These are phyloP conservation scores for Drosophila ohnishii DNA, from an alignment of 1,140 invertebrate species.

Conservation along the genomic window DNA sequence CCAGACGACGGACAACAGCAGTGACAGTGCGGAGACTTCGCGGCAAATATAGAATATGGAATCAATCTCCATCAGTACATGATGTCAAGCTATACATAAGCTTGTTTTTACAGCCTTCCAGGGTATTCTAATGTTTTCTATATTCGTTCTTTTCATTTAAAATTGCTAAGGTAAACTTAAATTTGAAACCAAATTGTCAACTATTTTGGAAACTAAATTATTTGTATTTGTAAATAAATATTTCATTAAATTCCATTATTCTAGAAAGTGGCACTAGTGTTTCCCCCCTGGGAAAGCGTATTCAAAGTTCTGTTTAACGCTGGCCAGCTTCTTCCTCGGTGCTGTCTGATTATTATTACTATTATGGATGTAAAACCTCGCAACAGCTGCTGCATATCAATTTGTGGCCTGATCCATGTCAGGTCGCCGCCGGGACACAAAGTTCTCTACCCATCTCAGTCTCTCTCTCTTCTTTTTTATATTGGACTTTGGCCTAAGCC, in stretches of 20 bases:
- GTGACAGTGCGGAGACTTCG: neutral
- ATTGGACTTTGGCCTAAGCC: conserved; percentile 57
- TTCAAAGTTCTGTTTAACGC: neutral
- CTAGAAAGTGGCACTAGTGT: too few species aligned
- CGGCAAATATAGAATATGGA: neutral
- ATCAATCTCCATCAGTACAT: too few species aligned
- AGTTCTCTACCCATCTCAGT: conserved; percentile 7
- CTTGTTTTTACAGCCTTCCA: too few species aligned
- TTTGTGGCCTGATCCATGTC: conserved; percentile 62
- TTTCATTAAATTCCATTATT: too few species aligned
- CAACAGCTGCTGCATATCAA: conserved; percentile 81
- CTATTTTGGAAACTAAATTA: too few species aligned
- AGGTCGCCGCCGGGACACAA: conserved; percentile 33
- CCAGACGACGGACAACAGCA: neutral
- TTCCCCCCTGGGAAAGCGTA: conserved; percentile 18
- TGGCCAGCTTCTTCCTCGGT: neutral
- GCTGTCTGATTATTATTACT: conserved; percentile 50
- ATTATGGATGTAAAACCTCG: conserved; percentile 57
- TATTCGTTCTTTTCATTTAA: too few species aligned
- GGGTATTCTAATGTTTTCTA: too few species aligned
- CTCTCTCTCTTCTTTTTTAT: neutral
- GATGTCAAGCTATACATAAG: too few species aligned
- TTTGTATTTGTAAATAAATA: too few species aligned
- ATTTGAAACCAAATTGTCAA: too few species aligned
- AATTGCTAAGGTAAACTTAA: too few species aligned